Evolutionary conservation across 2,888 invertebrate genomes (phyloP), one percentile per base, ranked within the genome.

Genomic region (Neoaliturus tenellus): DNA sequence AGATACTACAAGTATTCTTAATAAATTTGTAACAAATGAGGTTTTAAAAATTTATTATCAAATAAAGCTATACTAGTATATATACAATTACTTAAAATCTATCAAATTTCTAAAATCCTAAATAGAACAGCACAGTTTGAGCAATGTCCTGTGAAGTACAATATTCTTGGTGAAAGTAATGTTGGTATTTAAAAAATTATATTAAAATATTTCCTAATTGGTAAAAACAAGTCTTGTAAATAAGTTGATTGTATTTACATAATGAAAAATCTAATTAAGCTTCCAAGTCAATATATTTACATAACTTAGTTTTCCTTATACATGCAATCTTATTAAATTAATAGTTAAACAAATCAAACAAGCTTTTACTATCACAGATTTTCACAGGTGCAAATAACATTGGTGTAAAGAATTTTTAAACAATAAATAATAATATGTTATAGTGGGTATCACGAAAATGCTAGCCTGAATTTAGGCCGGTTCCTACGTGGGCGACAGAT

Each of bases 11-110:
- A n/a, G n/a, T n/a, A n/a, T n/a, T n/a, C n/a, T n/a, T 44, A 12
- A 12, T 44, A 14, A 6, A 44, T 44, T 44, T 14, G 44, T 8
- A 44, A 4, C 17, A 51, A 51, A 2, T 23, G 23, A 10, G 10
- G 3, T 20, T 14, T 51, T 6, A 51, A 71, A 39, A 39, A 39
- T 71, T 35, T 71, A 71, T 71, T 71, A 71, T 33, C 35, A 71
- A 71, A 71, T 71, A 71, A 71, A 71, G 39, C 41, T 71, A 71
- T 41, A 71, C 41, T 39, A 4, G n/a, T 35, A 28, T 71, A 71
- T 71, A 8, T 71, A 71, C 71, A 71, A 31, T 62, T 4, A 28
- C 62, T 31, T 62, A 62, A 28, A 31, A 14, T 28, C 55, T 28
- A 62, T 14, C 39, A 62, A 62, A 62, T 55, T 3, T 25, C 55